Evolutionary conservation across 1,140 invertebrate genomes (phyloP).

Genomic region (Drosophila kikkawai): DNA sequence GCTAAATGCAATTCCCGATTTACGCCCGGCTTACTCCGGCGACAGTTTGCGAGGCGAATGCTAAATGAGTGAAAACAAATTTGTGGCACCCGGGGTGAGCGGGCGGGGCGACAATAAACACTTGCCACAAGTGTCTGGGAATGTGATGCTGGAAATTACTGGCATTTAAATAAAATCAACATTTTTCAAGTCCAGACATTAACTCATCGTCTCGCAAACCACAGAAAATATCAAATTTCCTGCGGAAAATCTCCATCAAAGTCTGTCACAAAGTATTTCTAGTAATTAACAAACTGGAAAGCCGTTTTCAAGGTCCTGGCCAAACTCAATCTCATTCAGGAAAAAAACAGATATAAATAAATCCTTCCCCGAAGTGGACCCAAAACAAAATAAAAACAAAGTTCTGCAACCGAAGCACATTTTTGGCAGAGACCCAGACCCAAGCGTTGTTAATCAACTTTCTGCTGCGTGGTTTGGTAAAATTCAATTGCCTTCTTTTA

Average conservation of each 20-base stretch:
- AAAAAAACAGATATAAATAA: slow-evolving; percentile 38
- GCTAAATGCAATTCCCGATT: slow-evolving; percentile 44
- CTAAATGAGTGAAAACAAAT: slow-evolving; percentile 44
- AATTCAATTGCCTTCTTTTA: slow-evolving; percentile 57
- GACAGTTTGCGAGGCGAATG: slow-evolving; percentile 40
- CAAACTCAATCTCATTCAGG: slow-evolving; percentile 24
- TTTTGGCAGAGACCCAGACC: slow-evolving; percentile 5
- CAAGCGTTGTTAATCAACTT: slow-evolving; percentile 54
- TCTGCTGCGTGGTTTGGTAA: slow-evolving; percentile 39
- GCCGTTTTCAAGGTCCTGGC: neutral
- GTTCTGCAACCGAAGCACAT: slow-evolving; percentile 28
- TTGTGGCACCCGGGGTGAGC: slow-evolving; percentile 16
- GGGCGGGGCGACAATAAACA: slow-evolving; percentile 18
- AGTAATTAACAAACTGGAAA: slow-evolving; percentile 46
- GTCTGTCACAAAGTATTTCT: slow-evolving; percentile 13
- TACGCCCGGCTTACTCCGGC: slow-evolving; percentile 36
- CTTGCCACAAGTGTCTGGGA: slow-evolving; percentile 35
- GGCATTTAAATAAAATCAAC: slow-evolving; percentile 38
- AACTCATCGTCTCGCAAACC: slow-evolving; percentile 23
- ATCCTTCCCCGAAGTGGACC: slow-evolving; percentile 20
- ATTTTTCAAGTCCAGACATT: slow-evolving; percentile 47
- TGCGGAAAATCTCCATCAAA: slow-evolving; percentile 4
- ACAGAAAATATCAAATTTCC: slow-evolving; percentile 45
- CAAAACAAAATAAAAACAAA: neutral
- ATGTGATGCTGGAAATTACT: slow-evolving; percentile 1